Conservation (phyloP, 2,888 invertebrate species). For the Phaedon cochleariae region DNA sequence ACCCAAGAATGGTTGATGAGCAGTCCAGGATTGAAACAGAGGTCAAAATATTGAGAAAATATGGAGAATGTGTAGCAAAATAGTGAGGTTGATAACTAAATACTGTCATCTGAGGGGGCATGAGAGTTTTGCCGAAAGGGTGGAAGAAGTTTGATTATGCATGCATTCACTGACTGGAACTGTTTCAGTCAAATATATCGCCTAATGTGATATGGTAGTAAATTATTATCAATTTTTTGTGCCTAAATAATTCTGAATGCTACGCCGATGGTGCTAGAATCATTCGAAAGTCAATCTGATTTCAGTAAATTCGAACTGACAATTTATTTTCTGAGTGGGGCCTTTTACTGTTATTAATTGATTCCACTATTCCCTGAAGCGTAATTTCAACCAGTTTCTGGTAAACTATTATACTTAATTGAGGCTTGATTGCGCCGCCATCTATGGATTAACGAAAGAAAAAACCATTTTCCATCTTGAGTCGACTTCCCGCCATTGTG, state of each 20-base stretch:
- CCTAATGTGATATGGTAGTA: too few species aligned
- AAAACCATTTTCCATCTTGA: conserved; percentile 43
- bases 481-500: conserved; percentile 42
- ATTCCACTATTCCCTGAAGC: conserved; percentile 39
- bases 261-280: background rate
- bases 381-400: conserved; percentile 43
- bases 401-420: conserved; percentile 48
- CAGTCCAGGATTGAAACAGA: too few species aligned
- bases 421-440: conserved; percentile 44
- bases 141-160: too few species aligned
- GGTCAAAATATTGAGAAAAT: too few species aligned
- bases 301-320: background rate
- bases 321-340: background rate
- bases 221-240: too few species aligned
- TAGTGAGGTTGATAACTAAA: too few species aligned
- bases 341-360: conserved; percentile 42
- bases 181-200: too few species aligned
- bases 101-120: too few species aligned
- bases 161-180: too few species aligned
- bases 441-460: conserved; percentile 42
- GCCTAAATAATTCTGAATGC: background rate
- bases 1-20: too few species aligned
- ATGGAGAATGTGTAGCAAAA: too few species aligned
- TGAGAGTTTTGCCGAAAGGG: too few species aligned
- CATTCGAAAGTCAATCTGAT: background rate